These are phyloP conservation scores for rabbit (Oryctolagus cuniculus) DNA, from an alignment of 2,113 vertebrate species.

Conservation along the genomic window mOryCun1.1 NC_091436.1:168321501-168322000, in stretches of 20 bases:
- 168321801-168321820: not conserved
- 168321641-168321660: too few relatives aligned
- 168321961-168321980: not conserved
- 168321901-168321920: not conserved
- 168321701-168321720: too few relatives aligned
- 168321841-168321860: not conserved
- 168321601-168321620: too few relatives aligned
- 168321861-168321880: accelerated
- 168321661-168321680: too few relatives aligned
- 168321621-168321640: too few relatives aligned
- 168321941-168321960: not conserved
- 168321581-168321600: too few relatives aligned
- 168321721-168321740: too few relatives aligned
- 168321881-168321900: not conserved
- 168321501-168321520: too few relatives aligned
- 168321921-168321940: not conserved
- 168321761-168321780: not conserved
- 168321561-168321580: too few relatives aligned
- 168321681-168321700: too few relatives aligned
- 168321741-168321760: not conserved
- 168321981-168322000: not conserved
- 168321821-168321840: not conserved
- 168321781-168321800: not conserved
- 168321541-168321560: too few relatives aligned
- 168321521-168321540: too few relatives aligned